Evolutionary conservation across 1,140 invertebrate genomes (phyloP).

Genomic region (Drosophila saltans): DNA sequence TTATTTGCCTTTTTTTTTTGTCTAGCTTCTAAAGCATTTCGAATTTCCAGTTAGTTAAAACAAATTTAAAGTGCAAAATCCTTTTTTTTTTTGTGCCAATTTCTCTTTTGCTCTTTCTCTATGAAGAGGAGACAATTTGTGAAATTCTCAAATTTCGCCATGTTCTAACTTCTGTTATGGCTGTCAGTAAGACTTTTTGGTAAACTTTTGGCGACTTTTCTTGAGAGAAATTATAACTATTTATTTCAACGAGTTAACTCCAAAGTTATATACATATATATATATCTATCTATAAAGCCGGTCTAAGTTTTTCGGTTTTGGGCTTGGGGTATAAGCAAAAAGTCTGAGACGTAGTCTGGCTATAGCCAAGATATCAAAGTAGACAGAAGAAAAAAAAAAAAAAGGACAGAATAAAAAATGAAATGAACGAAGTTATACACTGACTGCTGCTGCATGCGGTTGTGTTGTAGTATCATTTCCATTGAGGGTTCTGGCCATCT

Average conservation of each 20-base stretch:
- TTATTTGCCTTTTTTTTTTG: too few relatives aligned
- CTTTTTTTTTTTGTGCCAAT: too few relatives aligned
- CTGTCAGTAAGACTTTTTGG: not conserved
- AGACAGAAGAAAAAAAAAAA: not conserved
- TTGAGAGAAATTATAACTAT: not conserved
- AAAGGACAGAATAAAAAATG: not conserved
- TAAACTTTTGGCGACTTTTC: not conserved
- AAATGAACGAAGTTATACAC: not conserved
- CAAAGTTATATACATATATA: not conserved
- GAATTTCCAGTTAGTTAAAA: not conserved
- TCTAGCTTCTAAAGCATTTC: too few relatives aligned
- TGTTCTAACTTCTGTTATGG: not conserved
- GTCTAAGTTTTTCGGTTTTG: not conserved
- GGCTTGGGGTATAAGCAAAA: not conserved
- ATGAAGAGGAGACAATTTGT: not conserved
- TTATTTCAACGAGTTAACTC: not conserved
- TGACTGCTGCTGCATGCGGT: not conserved
- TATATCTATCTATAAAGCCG: not conserved
- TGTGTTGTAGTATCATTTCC: not conserved
- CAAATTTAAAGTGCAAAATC: not conserved
- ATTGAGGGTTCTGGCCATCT: slow-evolving; percentile 21
- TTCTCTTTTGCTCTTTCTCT: not conserved
- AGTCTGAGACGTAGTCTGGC: not conserved
- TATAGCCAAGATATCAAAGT: not conserved
- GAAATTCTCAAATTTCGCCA: not conserved